Base-by-base conservation (phyloP, 2,113 vertebrate genomes). In the Nothobranchius kuhntae region DNA sequence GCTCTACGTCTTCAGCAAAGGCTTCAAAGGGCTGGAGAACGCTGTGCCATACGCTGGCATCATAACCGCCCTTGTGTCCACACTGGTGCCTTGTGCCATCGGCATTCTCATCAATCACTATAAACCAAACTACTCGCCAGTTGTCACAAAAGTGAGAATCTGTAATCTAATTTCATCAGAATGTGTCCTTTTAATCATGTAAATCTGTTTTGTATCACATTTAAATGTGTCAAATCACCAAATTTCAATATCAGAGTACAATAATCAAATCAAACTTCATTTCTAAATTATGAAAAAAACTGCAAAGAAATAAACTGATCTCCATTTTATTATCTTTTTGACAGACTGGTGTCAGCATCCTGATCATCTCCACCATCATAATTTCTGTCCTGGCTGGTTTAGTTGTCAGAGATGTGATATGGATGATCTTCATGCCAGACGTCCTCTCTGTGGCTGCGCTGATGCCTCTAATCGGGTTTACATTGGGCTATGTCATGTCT, bases 31-130 rank as follows among this genome's bases (percentile, higher is more conserved):
- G 26, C 73, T 95, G 77, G 81, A 92, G 80, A 78, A 76, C 7
- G 93, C 92, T 21, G 88, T 98, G 12, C 95, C 95, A 14, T 96
- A 94, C 9, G 24, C 12, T 9, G 72, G 90, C 75, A 95, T 96
- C 69, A 55, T 89, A 35, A 30, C 81, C 4, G 83, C 91, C 26
- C 84, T 96, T 21, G 14, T 86, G 38, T 75, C 92, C 55, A 87
- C 87, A 36, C 64, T 96, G 67, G 86, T 93, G 63, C 94, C 95
- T 9, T 96, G 94, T 57, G 81, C 69, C 47, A 52, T 91, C 0
- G 91, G 95, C 46, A 94, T 96, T 15, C 7, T 86, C 75, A 74
- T 96, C 65, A 96, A 94, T n/a, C 83, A 92, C 86, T 93, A 93
- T 85, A 91, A 78, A 53, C 93, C 95, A 66, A 89, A 91, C n/a